Evolutionary conservation across 1,140 invertebrate genomes (phyloP).

Genomic region (Dreissena rostriformis): DNA sequence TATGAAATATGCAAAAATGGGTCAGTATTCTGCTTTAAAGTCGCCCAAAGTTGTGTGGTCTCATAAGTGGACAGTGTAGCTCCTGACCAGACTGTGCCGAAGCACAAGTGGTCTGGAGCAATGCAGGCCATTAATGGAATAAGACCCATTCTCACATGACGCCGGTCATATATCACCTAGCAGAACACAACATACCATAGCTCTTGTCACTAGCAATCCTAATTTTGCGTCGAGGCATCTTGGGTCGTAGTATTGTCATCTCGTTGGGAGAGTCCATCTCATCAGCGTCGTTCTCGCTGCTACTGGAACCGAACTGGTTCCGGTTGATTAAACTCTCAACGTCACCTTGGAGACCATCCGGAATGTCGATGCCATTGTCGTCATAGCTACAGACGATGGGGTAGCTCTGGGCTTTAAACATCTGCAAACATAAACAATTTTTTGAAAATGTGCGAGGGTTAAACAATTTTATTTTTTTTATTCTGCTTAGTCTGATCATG

Average conservation of each 20-base stretch:
- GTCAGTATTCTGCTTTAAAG: too few relatives aligned
- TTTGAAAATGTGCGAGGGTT: neutral
- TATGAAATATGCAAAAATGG: too few relatives aligned
- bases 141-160: too few relatives aligned
- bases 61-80: too few relatives aligned
- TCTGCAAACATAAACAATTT: constrained; percentile 57
- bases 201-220: constrained; percentile 77
- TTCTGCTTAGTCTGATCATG: too few relatives aligned
- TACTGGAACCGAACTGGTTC: constrained; percentile 82
- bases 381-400: constrained; percentile 84
- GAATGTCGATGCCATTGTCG: constrained; percentile 71
- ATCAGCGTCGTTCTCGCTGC: constrained; percentile 83
- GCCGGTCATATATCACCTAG: too few relatives aligned
- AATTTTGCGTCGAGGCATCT: constrained; percentile 71
- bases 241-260: constrained; percentile 84
- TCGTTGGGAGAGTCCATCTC: constrained; percentile 84
- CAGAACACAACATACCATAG: constrained; percentile 70
- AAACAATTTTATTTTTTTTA: too few relatives aligned
- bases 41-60: too few relatives aligned
- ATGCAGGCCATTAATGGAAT: too few relatives aligned
- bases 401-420: constrained; percentile 83
- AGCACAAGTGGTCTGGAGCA: too few relatives aligned
- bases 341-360: constrained; percentile 74
- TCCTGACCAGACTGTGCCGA: too few relatives aligned
- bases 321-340: constrained; percentile 74